A percentile compares a stretch with the other conserved stretches of the same genome.
phyloP scores from a whole-genome alignment of 2,888 invertebrate species.

The Syrista parreyssii region DNA sequence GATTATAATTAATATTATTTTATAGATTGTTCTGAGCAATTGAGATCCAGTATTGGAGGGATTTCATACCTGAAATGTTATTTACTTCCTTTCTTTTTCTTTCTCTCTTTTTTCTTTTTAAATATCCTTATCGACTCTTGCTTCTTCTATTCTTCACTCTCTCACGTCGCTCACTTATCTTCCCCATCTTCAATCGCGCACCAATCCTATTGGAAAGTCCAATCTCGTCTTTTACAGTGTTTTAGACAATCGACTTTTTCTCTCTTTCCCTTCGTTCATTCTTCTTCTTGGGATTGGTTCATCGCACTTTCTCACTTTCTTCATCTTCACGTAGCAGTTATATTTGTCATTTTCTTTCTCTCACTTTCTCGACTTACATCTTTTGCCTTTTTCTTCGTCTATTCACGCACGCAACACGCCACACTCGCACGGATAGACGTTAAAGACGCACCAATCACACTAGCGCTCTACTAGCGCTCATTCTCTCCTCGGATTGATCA shows the following conservation, averaged over 20 bases:
- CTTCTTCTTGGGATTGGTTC: neutral
- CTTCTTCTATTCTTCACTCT: conserved; percentile 8
- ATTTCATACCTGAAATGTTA: conserved; percentile 45
- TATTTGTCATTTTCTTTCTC: conserved; percentile 14
- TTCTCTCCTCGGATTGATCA: conserved; percentile 7
- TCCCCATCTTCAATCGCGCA: neutral
- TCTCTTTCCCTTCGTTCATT: neutral
- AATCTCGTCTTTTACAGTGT: neutral
- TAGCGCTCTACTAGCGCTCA: neutral
- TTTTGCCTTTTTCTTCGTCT: neutral
- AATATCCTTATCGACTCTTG: conserved; percentile 1
- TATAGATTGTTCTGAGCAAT: conserved; percentile 55
- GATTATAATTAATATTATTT: conserved; percentile 37
- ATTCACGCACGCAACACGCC: conserved; percentile 8
- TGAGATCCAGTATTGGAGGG: conserved; percentile 59
- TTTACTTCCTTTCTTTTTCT: conserved; percentile 26
- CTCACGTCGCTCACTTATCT: neutral
- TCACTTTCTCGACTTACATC: conserved; percentile 10
- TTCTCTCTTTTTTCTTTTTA: neutral
- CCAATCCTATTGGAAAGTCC: neutral
- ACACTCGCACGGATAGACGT: conserved; percentile 5
- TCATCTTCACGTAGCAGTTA: neutral
- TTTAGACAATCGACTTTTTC: neutral
- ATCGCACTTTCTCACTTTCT: conserved; percentile 8
- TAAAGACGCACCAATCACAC: conserved; percentile 8